These are phyloP conservation scores for Eulemur mongoz DNA, from an alignment of 2,797 vertebrate genomes.

Conservation along the genomic window DNA sequence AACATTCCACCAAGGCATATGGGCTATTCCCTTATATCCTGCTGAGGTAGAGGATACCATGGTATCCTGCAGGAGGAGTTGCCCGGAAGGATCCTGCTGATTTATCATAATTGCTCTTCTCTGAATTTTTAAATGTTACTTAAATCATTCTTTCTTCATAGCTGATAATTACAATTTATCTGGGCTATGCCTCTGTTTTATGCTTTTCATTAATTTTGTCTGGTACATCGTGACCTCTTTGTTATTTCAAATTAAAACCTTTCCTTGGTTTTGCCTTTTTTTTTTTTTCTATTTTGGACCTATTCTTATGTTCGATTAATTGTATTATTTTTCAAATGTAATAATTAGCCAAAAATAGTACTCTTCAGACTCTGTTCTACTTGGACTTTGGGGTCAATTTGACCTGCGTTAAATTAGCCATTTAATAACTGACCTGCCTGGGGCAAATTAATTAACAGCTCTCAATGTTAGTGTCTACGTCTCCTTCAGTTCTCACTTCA, in stretches of 20 bases:
- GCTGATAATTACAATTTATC: neutral
- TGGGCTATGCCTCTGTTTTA: neutral
- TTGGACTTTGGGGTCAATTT: neutral
- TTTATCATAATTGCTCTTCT: neutral
- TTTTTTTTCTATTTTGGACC: neutral
- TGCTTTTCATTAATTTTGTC: neutral
- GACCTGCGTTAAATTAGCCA: slow-evolving; percentile 8
- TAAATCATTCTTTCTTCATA: neutral
- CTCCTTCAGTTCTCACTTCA: neutral
- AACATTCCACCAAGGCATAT: neutral
- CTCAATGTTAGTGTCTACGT: neutral
- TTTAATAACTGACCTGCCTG: neutral
- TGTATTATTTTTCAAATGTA: slow-evolving; percentile 39
- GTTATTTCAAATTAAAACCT: slow-evolving; percentile 26
- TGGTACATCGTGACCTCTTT: slow-evolving; percentile 19
- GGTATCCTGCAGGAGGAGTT: neutral
- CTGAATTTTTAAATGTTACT: slow-evolving; percentile 10
- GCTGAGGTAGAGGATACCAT: neutral
- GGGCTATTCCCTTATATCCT: neutral
- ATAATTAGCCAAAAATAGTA: slow-evolving; percentile 47
- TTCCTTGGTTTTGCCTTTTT: neutral
- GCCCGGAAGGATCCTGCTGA: neutral
- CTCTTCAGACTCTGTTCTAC: slow-evolving; percentile 29
- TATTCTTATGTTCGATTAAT: slow-evolving; percentile 46
- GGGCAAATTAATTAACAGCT: neutral